Conservation (phyloP, 2,113 vertebrate genomes). For the Leucosticte australis region DNA sequence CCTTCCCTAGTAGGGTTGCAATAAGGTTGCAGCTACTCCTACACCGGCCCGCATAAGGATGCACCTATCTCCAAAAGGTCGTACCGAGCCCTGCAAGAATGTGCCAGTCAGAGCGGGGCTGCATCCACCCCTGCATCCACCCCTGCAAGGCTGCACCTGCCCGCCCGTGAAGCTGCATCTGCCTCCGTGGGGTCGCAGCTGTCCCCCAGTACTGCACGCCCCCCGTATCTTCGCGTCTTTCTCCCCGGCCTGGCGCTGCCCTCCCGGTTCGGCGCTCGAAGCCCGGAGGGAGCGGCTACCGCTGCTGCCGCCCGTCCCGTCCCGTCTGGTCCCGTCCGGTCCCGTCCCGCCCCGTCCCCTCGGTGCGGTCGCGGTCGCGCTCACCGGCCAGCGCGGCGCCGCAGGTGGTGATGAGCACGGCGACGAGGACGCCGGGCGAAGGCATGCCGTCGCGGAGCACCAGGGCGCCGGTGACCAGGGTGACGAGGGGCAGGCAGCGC, state of each 20-base stretch:
- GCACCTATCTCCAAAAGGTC: not conserved
- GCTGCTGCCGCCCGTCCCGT: not conserved
- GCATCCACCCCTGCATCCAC: not conserved
- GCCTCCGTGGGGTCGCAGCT: not conserved
- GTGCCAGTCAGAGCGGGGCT: not conserved
- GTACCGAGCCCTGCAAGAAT: not conserved
- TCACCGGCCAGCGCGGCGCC: conserved; percentile 93
- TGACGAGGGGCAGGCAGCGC: conserved; percentile 93
- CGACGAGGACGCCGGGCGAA: conserved; percentile 83
- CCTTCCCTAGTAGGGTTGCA: not conserved
- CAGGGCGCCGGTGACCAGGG: conserved; percentile 88
- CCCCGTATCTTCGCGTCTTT: too few relatives aligned
- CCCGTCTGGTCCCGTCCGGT: not conserved
- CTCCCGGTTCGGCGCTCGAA: not conserved
- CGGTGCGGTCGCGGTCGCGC: not conserved
- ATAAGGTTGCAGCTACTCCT: not conserved
- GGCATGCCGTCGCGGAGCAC: conserved; percentile 89
- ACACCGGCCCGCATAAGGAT: rapidly evolving
- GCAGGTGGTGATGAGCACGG: conserved; percentile 91
- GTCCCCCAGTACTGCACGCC: not conserved
- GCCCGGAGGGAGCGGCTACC: not conserved
- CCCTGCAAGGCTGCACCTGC: not conserved
- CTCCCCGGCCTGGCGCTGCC: not conserved
- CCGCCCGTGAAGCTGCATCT: not conserved
- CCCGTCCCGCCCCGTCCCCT: not conserved